Evolutionary conservation across 2,113 vertebrate species (phyloP), one percentile per base, ranked within the genome.

Genomic region (Boleophthalmus pectinirostris): DNA sequence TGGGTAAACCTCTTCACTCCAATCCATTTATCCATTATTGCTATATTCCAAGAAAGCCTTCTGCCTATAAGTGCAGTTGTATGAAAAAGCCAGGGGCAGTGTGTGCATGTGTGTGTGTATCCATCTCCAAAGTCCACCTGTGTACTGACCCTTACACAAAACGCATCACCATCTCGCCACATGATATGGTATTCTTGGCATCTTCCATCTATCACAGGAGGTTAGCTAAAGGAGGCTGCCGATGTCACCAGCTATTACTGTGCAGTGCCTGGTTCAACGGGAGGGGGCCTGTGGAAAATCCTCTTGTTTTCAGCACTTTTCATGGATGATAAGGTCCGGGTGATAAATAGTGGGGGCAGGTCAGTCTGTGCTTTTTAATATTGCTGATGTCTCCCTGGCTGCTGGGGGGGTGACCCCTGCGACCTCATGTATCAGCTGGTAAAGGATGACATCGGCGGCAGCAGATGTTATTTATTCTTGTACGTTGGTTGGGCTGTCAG

Each of bases 281-380:
- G 72, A 68, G 43, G 47, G 73, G 29, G 53, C 51, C 77, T 16
- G n/a, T 25, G 57, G 75, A 70, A 63, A 72, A 85, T 78, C 77
- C 68, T 45, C 72, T 70, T 66, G 72, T 83, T 91, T 90, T 93
- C 84, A 85, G 85, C 82, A 83, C 85, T 90, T 93, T 92, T 90
- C 80, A 90, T 88, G 85, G 88, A 80, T 86, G 83, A 88, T 81
- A 85, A 86, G 66, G 43, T 82, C 72, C 65, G 65, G 61, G 67
- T 86, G 88, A 89, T 89, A 87, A 91, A 91, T 87, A 84, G 58
- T 68, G 47, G 65, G 64, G 68, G 73, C 66, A 11, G 43, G 23
- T 47, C 65, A 61, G 70, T 65, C 25, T 67, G 24, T 60, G 56
- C 53, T 73, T 43, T 79, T 82, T 84, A 83, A 86, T 87, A 85